Percentiles rank a stretch among this genome's conserved stretches.
These are phyloP conservation scores for Stratiomys singularior DNA, from an alignment of 2,888 invertebrate genomes.

Conservation along the genomic window DNA sequence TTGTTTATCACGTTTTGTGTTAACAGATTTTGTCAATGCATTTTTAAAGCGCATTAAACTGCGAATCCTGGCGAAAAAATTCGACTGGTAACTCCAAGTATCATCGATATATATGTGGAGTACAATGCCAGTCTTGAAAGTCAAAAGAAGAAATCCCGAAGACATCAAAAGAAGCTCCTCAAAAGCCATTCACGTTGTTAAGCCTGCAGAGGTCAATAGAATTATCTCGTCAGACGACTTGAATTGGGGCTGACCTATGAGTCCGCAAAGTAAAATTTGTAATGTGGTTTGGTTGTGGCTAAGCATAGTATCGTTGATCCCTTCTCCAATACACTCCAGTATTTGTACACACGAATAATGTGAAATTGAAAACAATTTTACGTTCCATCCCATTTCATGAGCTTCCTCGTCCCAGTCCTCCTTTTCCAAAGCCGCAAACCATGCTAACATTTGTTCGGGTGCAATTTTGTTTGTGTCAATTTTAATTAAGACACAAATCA, in stretches of 20 bases:
- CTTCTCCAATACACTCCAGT: not conserved
- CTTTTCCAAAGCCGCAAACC: not conserved
- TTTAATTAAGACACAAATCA: slow-evolving; percentile 51
- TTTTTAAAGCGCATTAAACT: too few relatives aligned
- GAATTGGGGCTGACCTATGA: not conserved
- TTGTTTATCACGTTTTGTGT: too few relatives aligned
- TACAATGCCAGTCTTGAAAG: too few relatives aligned
- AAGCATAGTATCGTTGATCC: not conserved
- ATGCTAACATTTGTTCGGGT: not conserved
- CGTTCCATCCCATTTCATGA: not conserved
- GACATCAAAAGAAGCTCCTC: not conserved
- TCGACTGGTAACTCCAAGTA: too few relatives aligned
- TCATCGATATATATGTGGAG: too few relatives aligned
- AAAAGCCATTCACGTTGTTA: not conserved
- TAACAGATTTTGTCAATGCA: too few relatives aligned
- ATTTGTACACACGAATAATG: not conserved
- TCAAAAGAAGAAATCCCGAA: too few relatives aligned
- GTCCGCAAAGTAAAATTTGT: not conserved
- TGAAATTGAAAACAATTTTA: slow-evolving; percentile 1
- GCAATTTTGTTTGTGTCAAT: slow-evolving; percentile 50
- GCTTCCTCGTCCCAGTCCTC: not conserved
- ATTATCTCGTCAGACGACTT: slow-evolving; percentile 7
- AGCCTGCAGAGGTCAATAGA: slow-evolving; percentile 11
- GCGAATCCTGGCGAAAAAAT: too few relatives aligned
- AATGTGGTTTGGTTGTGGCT: slow-evolving; percentile 2